Conservation (phyloP, 2,888 invertebrate genomes). For the Amphimallon solstitiale region DNA sequence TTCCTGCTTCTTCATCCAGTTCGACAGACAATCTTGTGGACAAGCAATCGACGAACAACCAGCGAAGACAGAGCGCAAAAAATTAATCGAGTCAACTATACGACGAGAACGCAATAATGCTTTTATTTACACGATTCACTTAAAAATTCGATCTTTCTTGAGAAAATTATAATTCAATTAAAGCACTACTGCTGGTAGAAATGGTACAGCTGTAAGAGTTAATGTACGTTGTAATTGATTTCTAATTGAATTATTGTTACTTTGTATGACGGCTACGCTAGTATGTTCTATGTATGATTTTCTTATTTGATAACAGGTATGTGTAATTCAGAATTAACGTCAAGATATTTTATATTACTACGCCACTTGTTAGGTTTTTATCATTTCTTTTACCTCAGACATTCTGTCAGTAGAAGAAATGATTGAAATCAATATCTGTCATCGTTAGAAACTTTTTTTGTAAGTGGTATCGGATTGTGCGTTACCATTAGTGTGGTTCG, state of each 20-base stretch:
- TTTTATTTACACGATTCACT: slow-evolving; percentile 2
- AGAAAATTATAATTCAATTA: slow-evolving; percentile 32
- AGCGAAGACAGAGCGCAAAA: slow-evolving; percentile 3
- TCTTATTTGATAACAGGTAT: too few relatives aligned
- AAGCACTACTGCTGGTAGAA: background rate
- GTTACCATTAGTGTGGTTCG: too few relatives aligned
- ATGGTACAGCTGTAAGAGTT: background rate
- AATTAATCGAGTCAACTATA: slow-evolving; percentile 1
- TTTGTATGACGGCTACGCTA: too few relatives aligned
- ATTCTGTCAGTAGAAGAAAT: too few relatives aligned
- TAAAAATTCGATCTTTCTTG: slow-evolving; percentile 1
- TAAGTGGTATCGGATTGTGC: too few relatives aligned
- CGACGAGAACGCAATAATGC: background rate
- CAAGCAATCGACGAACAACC: background rate
- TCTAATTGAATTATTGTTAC: slow-evolving; percentile 8
- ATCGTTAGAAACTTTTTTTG: too few relatives aligned
- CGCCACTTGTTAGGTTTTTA: too few relatives aligned
- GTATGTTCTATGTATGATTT: too few relatives aligned
- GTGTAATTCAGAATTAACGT: too few relatives aligned
- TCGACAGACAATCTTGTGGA: background rate
- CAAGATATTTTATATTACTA: too few relatives aligned
- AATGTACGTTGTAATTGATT: slow-evolving; percentile 15
- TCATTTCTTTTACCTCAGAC: too few relatives aligned
- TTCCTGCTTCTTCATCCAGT: slow-evolving; percentile 1
- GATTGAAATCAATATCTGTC: too few relatives aligned